phyloP scores from a whole-genome alignment of 37 sponge, comb jelly and placozoan species.

The Spongilla lacustris region DNA sequence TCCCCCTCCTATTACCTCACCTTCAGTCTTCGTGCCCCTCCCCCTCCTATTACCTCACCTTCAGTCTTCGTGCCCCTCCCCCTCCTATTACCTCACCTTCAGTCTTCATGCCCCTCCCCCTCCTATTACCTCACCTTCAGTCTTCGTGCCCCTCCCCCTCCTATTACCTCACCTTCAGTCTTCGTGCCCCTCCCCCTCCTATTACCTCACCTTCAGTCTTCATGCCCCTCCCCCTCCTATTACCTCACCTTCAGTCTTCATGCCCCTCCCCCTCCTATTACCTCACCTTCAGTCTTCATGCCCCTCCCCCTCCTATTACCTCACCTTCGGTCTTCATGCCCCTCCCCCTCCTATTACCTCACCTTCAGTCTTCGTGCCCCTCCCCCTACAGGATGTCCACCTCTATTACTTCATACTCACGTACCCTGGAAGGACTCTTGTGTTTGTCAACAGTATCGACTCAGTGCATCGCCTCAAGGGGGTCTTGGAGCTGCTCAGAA shows the following conservation, averaged over 20 bases:
- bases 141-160: no score
- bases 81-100: no score
- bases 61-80: not conserved
- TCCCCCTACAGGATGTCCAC: slow-evolving; percentile 62
- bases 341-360: no score
- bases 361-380: not conserved
- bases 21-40: not conserved
- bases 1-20: not conserved
- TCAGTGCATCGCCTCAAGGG: slow-evolving; percentile 67
- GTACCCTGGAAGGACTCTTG: slow-evolving; percentile 82
- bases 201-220: no score
- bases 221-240: no score
- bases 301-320: not conserved
- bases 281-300: not conserved
- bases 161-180: no score
- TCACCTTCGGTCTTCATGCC: no score
- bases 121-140: no score
- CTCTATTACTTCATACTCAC: slow-evolving; percentile 84
- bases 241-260: no score
- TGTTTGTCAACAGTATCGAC: slow-evolving; percentile 93
- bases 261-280: not conserved
- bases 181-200: no score
- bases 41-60: slow-evolving; percentile 77
- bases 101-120: no score
- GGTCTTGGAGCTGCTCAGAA: slow-evolving; percentile 64